phyloP scores from a whole-genome alignment of 2,888 invertebrate genomes.

The Apocheima hispidaria region DNA sequence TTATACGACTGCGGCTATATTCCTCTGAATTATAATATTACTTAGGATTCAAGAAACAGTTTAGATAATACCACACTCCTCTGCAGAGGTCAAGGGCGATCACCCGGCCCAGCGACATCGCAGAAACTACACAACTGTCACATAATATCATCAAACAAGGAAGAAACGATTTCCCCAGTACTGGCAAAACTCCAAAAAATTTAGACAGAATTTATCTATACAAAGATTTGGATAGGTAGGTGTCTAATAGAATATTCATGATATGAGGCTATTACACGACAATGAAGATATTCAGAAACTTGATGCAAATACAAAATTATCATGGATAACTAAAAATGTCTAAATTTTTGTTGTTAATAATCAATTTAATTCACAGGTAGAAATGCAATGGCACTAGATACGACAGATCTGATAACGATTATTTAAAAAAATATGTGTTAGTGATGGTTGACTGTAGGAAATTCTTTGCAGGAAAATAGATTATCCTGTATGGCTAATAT shows the following conservation, averaged over 20 bases:
- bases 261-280: not conserved
- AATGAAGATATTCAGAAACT: not conserved
- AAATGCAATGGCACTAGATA: too few species aligned
- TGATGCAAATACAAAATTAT: not conserved
- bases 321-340: not conserved
- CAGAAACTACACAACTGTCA: not conserved
- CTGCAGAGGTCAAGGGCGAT: constrained; percentile 11
- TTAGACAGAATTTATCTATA: not conserved
- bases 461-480: too few species aligned
- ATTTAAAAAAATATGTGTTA: too few species aligned
- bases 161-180: not conserved
- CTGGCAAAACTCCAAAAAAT: constrained; percentile 12
- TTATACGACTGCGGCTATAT: too few species aligned
- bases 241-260: constrained; percentile 9
- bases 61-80: too few species aligned
- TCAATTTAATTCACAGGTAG: not conserved
- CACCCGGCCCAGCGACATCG: not conserved
- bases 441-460: too few species aligned
- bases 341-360: not conserved
- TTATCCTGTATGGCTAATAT: too few species aligned
- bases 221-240: not conserved
- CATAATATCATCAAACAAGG: constrained; percentile 8
- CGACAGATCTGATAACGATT: too few species aligned
- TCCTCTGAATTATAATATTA: too few species aligned
- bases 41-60: not conserved